Evolutionary conservation across 2,888 invertebrate genomes (phyloP), one percentile per base, ranked within the genome.

Genomic region (Orthosia incerta): DNA sequence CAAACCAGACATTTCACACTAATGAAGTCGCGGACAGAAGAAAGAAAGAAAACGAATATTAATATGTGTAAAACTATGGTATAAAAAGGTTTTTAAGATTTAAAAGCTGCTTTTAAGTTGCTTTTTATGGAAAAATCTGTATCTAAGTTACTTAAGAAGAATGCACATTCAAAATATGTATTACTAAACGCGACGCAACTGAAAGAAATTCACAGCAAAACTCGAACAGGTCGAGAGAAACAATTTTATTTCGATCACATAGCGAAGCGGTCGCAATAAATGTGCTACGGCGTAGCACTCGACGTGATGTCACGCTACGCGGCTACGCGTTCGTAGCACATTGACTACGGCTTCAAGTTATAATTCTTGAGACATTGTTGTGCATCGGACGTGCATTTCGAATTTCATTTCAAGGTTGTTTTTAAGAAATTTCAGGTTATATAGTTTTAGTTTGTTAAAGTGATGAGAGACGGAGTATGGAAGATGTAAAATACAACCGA

Each of bases 231-330:
- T 3, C 13, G 13, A 1, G 16, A 45, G 4, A 59, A 50, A 13
- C n/a, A 26, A 11, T 57, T 50, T 71, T 15, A 60, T 46, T 59
- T 20, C 45, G n/a, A 70, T 55, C 46, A 46, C 16, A 46, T 12
- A 48, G 5, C 26, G 48, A 48, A 71, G 15, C 20, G 26, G 15
- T 56, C 15, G 39, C 16, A 74, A 51, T 64, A 57, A 64, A 74
- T 26, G 18, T 64, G 77, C 77, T 62, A 68, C 75, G 76, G 0
- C 69, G 76, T 76, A 75, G 76, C 55, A 55, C 20, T n/a, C 16
- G 50, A 20, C 56, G 20, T 50, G 74, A 26, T 26, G 26, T 46
- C 31, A 53, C 18, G 15, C 50, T 71, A 53, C 73, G 55, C 13
- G 31, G 16, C 57, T 57, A 71, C 71, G 63, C 48, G 63, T 74